phyloP scores from a whole-genome alignment of 2,797 vertebrate species.

The Benthosema pterotum region DNA sequence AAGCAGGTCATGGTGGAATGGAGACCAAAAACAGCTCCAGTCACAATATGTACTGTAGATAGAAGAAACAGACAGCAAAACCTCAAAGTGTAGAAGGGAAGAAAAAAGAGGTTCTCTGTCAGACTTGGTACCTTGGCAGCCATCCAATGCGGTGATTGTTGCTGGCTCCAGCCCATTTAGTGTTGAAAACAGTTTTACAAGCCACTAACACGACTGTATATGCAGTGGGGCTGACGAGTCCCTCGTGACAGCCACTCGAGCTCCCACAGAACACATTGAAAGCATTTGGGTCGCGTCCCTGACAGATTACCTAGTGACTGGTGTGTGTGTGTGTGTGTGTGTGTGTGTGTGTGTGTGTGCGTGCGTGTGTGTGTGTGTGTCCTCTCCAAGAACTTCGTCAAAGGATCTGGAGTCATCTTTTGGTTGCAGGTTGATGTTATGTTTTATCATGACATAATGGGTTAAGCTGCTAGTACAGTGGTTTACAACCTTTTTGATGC shows the following conservation, averaged over 20 bases:
- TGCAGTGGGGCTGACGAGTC: conserved; percentile 27
- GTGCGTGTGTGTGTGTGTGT: conserved; percentile 4
- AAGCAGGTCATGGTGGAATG: neutral
- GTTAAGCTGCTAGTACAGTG: no score
- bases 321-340: neutral
- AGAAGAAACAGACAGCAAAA: conserved; percentile 15
- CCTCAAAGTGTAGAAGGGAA: conserved; percentile 2
- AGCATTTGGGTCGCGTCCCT: conserved; percentile 52
- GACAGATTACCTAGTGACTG: conserved; percentile 45
- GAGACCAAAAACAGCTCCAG: neutral
- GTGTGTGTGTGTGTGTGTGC: neutral
- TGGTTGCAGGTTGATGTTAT: conserved; percentile 1
- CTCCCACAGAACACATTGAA: conserved; percentile 41
- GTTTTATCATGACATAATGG: no score
- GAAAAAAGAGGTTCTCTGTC: conserved; percentile 5
- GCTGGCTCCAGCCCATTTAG: conserved; percentile 32
- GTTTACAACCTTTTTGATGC: no score
- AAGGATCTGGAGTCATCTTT: conserved; percentile 52
- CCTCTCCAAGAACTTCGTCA: conserved; percentile 26
- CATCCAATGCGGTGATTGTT: conserved; percentile 19
- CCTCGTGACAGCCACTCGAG: conserved; percentile 13
- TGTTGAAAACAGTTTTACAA: conserved; percentile 41
- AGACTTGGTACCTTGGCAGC: conserved; percentile 23
- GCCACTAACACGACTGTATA: conserved; percentile 40
- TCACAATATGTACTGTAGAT: conserved; percentile 4